phyloP scores from a whole-genome alignment of 2,888 invertebrate genomes.

The Trissoscelio sp. region DNA sequence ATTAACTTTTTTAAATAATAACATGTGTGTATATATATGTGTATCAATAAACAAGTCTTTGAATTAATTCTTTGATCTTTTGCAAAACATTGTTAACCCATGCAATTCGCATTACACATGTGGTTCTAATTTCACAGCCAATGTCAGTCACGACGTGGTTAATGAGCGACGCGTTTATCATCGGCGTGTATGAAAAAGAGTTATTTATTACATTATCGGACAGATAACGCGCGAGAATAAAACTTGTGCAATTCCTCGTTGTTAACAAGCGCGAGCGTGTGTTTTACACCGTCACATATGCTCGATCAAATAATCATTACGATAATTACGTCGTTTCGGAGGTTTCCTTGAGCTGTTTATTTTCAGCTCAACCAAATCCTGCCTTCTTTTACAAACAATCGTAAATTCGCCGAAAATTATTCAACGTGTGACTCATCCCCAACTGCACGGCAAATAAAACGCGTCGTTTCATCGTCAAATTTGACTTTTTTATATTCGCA shows the following conservation, averaged over 20 bases:
- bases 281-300: slow-evolving; percentile 3
- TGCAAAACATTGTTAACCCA: too few species aligned
- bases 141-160: slow-evolving; percentile 16
- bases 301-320: slow-evolving; percentile 16
- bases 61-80: too few species aligned
- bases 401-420: slow-evolving; percentile 24
- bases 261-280: slow-evolving; percentile 16
- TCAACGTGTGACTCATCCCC: slow-evolving; percentile 13
- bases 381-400: slow-evolving; percentile 22
- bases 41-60: too few species aligned
- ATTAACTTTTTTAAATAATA: too few species aligned
- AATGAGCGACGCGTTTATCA: slow-evolving; percentile 39
- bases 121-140: slow-evolving; percentile 11
- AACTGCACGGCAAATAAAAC: slow-evolving; percentile 22
- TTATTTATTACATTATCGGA: slow-evolving; percentile 42
- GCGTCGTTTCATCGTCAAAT: slow-evolving; percentile 22
- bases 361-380: neutral
- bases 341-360: slow-evolving; percentile 1
- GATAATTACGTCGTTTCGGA: neutral
- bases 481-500: slow-evolving; percentile 17
- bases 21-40: too few species aligned
- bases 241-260: slow-evolving; percentile 14
- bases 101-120: slow-evolving; percentile 4
- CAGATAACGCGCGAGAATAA: slow-evolving; percentile 22
- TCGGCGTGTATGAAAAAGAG: slow-evolving; percentile 19